A percentile compares a stretch with the other conserved stretches of the same genome.
Evolutionary conservation across 2,797 vertebrate genomes (phyloP).

Genomic region (Chiroxiphia lanceolata): DNA sequence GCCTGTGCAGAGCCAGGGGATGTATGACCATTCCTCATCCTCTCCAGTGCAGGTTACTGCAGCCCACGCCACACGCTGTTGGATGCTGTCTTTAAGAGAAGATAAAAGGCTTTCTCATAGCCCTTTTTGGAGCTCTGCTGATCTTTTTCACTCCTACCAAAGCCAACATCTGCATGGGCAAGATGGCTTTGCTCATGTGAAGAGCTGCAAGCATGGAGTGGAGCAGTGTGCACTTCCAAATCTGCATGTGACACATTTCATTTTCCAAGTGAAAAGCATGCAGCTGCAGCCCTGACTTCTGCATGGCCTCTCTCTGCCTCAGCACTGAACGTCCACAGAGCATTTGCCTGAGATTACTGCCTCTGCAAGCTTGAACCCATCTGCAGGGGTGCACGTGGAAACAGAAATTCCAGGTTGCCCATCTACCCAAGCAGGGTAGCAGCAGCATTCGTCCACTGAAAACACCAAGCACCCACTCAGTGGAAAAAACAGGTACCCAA

Average conservation of each 20-base stretch:
- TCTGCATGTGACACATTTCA: not conserved
- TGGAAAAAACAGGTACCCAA: not conserved
- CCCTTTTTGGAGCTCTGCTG: not conserved
- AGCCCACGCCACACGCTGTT: not conserved
- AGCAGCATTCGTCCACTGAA: not conserved
- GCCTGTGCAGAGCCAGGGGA: not conserved
- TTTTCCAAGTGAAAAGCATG: not conserved
- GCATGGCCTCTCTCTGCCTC: not conserved
- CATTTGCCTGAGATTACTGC: not conserved
- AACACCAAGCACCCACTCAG: not conserved
- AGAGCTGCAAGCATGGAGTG: rapidly evolving
- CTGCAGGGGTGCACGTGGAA: not conserved
- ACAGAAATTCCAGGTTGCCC: not conserved
- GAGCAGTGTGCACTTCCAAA: not conserved
- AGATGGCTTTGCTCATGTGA: not conserved
- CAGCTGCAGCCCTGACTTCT: not conserved
- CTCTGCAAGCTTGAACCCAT: not conserved
- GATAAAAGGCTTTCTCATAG: not conserved
- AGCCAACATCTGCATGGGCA: rapidly evolving
- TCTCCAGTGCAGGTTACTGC: not conserved
- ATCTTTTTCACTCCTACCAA: not conserved
- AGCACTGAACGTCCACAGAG: not conserved
- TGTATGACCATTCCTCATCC: not conserved
- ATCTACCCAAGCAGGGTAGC: not conserved
- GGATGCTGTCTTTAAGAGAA: not conserved